Base-by-base conservation (phyloP, 2,888 invertebrate species). In the Abscondita cerata region DNA sequence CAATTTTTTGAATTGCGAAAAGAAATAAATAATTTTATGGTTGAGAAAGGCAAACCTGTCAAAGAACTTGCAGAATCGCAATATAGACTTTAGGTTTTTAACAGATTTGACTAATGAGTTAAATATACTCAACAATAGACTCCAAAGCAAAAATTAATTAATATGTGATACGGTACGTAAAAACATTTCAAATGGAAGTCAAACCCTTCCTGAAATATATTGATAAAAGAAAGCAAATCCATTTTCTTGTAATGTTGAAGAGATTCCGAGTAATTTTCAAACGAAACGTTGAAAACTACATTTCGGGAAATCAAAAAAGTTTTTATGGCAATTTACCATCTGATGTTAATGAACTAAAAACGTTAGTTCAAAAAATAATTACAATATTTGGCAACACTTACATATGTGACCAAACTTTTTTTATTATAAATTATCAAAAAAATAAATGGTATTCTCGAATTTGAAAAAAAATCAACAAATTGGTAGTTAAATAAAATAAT, bases 1-100 rank as follows among this genome's bases (percentile, higher is more conserved):
- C 60, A 62, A 52, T 69, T 69, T 52, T 48, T 34, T 6, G 5
- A 6, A 31, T 31, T 31, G 6, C 31, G 31, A 31, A 31, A 9
- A 6, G 31, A 31, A 31, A 31, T 31, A 9, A 9, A 6, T 31
- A 31, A 31, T n/a, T n/a, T n/a, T n/a, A n/a, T n/a, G n/a, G n/a
- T n/a, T n/a, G n/a, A n/a, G n/a, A n/a, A n/a, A n/a, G n/a, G n/a
- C n/a, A n/a, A n/a, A n/a, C n/a, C n/a, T n/a, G n/a, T n/a, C n/a
- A n/a, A n/a, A n/a, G n/a, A n/a, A n/a, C n/a, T n/a, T n/a, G 31
- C 31, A 31, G 31, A 31, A 6, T 6, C 6, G 31, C 31, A 31
- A 9, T 9, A 31, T 31, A 5, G 31, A 31, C 5, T 6, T 5
- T 5, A 31, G 5, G 9, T 31, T 31, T 31, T 9, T 31, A 31